These are phyloP conservation scores for Incurvaria masculella DNA, from an alignment of 2,888 invertebrate genomes.

Conservation along the genomic window DNA sequence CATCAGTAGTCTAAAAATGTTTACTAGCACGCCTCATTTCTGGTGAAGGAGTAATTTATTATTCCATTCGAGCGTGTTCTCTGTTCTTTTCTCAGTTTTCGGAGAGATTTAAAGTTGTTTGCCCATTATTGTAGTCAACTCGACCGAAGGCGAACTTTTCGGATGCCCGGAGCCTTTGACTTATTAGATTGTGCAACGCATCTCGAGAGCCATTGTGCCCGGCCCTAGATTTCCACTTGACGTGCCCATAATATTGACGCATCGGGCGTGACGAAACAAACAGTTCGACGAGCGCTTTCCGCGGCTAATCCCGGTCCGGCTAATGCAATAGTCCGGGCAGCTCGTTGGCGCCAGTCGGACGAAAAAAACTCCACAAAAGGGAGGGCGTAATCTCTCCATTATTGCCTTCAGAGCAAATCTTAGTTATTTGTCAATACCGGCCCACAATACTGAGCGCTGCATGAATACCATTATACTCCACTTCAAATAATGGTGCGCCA, in stretches of 20 bases:
- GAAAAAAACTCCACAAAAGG: slow-evolving; percentile 28
- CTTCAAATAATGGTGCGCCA: slow-evolving; percentile 45
- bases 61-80: no score
- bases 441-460: slow-evolving; percentile 43
- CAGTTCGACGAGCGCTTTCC: slow-evolving; percentile 23
- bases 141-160: no score
- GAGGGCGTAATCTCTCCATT: slow-evolving; percentile 45
- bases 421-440: slow-evolving; percentile 55
- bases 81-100: no score
- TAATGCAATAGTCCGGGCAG: slow-evolving; percentile 42
- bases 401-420: slow-evolving; percentile 47
- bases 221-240: slow-evolving; percentile 40
- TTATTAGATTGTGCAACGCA: slow-evolving; percentile 23
- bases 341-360: slow-evolving; percentile 32
- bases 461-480: slow-evolving; percentile 55
- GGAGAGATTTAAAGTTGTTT: no score
- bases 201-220: slow-evolving; percentile 28
- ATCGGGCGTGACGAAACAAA: slow-evolving; percentile 21
- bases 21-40: no score
- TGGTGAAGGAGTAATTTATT: no score
- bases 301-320: slow-evolving; percentile 26
- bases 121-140: no score
- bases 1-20: no score
- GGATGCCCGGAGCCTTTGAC: neutral
- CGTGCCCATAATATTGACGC: slow-evolving; percentile 31